Base-by-base conservation (phyloP, 2,797 vertebrate genomes). In the Urosaurus nigricauda region DNA sequence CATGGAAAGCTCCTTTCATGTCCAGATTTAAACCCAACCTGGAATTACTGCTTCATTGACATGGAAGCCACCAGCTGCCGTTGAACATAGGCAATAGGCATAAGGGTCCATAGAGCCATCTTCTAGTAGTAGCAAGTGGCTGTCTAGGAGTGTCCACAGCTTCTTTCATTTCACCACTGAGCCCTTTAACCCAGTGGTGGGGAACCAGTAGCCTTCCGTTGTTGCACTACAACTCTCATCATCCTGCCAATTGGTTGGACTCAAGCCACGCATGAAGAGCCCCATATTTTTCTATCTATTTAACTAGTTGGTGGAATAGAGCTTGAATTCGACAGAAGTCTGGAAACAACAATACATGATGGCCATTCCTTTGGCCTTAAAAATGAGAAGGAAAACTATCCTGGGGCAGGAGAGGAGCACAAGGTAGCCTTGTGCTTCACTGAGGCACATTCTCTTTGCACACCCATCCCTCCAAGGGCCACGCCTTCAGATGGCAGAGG, bases 381-480 rank as follows among this genome's bases (percentile, higher is more conserved):
- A 79, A 40, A 24, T 26, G 21, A 63, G 71, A 1, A 0, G n/a
- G 60, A 29, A 53, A 58, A 68, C 47, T 56, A 80, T 85, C 2
- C 74, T 56, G 29, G 40, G 63, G 63, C 2, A 26, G 2, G 63
- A 21, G 24, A 29, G 63, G 63, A 8, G 6, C 63, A 65, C 6
- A 65, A 8, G 13, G 4, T 60, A 53, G 37, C 77, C 43, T 53
- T 56, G 24, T 77, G 79, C 29, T 77, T 40, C 65, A 43, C 2
- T 35, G 19, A 75, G 40, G 56, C 24, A 65, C 17, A 63, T 53
- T 77, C 29, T 37, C 2, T 21, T 51, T 71, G 37, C 4, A 35
- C 79, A 56, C 58, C 58, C 79, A 86, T 43, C 21, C 58, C 47
- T 82, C 58, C 53, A 68, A 86, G 73, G 71, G 79, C 40, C 37